A percentile compares a stretch with the other conserved stretches of the same genome.
phyloP scores from a whole-genome alignment of 2,113 vertebrate genomes.

The Datnioides undecimradiatus region DNA sequence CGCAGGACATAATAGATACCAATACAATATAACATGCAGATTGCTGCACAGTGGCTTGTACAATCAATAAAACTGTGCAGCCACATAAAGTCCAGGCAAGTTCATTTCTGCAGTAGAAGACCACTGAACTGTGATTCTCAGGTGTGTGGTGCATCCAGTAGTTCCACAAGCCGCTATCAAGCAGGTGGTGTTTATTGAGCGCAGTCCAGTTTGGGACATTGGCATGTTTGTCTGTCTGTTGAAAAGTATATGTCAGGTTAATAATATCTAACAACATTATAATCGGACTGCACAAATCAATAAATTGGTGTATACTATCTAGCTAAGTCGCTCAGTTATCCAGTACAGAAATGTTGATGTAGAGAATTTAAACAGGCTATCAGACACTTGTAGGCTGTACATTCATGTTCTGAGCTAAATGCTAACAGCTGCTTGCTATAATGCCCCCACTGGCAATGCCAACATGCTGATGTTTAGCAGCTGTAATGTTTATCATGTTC shows the following conservation, averaged over 20 bases:
- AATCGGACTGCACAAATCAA: not conserved
- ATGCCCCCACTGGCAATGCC: too few relatives aligned
- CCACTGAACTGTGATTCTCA: too few relatives aligned
- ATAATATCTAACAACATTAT: not conserved
- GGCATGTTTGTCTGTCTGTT: not conserved
- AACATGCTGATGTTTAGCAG: too few relatives aligned
- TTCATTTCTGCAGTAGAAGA: not conserved
- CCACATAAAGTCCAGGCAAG: not conserved
- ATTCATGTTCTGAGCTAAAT: too few relatives aligned
- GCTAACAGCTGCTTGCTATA: too few relatives aligned
- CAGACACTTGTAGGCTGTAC: too few relatives aligned
- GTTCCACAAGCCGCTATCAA: not conserved
- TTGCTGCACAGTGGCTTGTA: not conserved
- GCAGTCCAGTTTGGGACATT: not conserved
- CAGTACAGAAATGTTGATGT: not conserved
- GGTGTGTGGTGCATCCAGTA: not conserved
- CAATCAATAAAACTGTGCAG: not conserved
- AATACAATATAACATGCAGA: not conserved
- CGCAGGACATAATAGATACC: too few relatives aligned
- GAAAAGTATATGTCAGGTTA: not conserved
- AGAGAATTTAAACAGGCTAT: not conserved
- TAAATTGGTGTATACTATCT: not conserved
- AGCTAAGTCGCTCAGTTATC: not conserved
- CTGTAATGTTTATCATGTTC: too few relatives aligned
- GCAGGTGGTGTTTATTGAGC: not conserved